These are phyloP conservation scores for Drosophila diplacantha DNA, from an alignment of 2,888 invertebrate genomes.

Conservation along the genomic window DNA sequence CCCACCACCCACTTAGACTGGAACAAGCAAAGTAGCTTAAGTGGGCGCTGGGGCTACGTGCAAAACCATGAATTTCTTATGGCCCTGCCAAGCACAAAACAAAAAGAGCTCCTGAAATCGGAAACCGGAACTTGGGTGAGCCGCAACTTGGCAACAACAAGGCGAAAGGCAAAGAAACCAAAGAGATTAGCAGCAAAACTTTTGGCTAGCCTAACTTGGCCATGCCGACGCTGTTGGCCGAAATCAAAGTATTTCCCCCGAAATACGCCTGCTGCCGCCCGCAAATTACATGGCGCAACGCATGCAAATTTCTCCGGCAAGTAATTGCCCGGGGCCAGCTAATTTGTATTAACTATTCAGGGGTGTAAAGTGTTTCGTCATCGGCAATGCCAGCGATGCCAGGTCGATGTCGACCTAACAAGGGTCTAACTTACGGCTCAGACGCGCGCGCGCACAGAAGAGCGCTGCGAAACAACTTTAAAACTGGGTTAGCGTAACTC, in stretches of 20 bases:
- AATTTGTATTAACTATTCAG: conserved; percentile 63
- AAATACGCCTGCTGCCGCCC: neutral
- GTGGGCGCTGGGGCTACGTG: conserved; percentile 55
- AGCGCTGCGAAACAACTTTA: conserved; percentile 23
- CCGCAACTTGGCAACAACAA: conserved; percentile 53
- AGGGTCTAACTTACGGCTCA: conserved; percentile 33
- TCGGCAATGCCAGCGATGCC: conserved; percentile 20
- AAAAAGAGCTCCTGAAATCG: conserved; percentile 64
- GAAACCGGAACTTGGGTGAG: conserved; percentile 63
- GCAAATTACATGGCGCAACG: conserved; percentile 34
- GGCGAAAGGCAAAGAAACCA: conserved; percentile 36
- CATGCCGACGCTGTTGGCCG: conserved; percentile 21
- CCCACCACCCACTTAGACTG: conserved; percentile 34
- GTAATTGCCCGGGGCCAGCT: conserved; percentile 51
- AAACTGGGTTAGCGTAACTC: conserved; percentile 49
- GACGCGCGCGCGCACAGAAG: conserved; percentile 42
- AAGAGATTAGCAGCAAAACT: conserved; percentile 61
- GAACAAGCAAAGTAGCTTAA: conserved; percentile 65
- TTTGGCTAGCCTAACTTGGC: conserved; percentile 50
- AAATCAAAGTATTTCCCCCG: conserved; percentile 34
- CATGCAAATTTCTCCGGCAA: conserved; percentile 53
- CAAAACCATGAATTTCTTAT: conserved; percentile 69
- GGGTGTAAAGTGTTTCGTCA: conserved; percentile 50
- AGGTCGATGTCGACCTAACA: conserved; percentile 33
- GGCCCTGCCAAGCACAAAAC: conserved; percentile 36